Conservation (phyloP, 2,797 vertebrate species). For the Centroberyx gerrardi region DNA sequence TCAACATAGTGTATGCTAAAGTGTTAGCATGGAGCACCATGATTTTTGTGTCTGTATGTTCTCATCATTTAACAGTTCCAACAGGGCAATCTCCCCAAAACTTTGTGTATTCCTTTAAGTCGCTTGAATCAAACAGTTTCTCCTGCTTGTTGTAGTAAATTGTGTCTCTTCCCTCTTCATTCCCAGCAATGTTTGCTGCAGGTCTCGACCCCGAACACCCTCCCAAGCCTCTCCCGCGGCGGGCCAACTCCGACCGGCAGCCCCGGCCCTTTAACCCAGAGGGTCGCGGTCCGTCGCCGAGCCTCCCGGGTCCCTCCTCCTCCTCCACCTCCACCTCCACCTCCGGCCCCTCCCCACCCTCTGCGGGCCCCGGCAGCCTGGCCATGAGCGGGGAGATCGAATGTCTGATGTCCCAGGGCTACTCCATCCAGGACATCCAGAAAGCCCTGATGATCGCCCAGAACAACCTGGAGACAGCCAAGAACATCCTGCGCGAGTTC, state of each 20-base stretch:
- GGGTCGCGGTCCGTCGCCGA: constrained; percentile 32
- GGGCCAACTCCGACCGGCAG: constrained; percentile 94
- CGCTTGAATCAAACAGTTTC: background rate
- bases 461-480: constrained; percentile 99
- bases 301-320: constrained; percentile 47
- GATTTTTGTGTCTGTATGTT: no score
- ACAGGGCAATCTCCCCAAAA: no score
- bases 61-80: no score
- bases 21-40: no score
- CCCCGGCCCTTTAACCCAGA: constrained; percentile 76
- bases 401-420: constrained; percentile 95
- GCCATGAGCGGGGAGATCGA: constrained; percentile 91
- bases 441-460: constrained; percentile 98
- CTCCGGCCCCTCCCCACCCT: constrained; percentile 9
- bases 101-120: no score
- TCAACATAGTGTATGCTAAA: no score
- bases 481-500: constrained; percentile 98
- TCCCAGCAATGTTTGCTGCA: constrained; percentile 85
- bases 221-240: constrained; percentile 93
- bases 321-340: constrained; percentile 48
- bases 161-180: background rate
- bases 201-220: constrained; percentile 91
- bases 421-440: constrained; percentile 99
- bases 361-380: constrained; percentile 60
- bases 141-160: background rate